Evolutionary conservation across 2,797 vertebrate species (phyloP).

Genomic region (Trichosurus vulpecula): DNA sequence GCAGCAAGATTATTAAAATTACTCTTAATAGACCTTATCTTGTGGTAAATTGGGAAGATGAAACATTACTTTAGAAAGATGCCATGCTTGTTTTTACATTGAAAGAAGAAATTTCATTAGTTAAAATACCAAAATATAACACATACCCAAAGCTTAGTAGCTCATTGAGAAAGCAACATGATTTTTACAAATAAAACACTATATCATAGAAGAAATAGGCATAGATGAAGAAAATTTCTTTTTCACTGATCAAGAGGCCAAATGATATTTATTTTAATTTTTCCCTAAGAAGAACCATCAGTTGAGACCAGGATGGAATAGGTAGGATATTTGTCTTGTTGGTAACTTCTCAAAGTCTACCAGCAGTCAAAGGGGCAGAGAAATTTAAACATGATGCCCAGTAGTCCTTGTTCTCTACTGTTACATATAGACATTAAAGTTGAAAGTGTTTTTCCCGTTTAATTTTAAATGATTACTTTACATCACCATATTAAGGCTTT

Average conservation of each 20-base stretch:
- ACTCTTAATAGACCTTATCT: slow-evolving; percentile 26
- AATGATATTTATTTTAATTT: background rate
- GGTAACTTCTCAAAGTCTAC: background rate
- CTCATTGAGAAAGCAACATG: slow-evolving; percentile 17
- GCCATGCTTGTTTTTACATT: background rate
- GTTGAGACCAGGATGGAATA: background rate
- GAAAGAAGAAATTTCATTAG: background rate
- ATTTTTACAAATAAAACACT: background rate
- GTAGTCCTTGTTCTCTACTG: background rate
- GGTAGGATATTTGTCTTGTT: background rate
- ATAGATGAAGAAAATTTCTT: background rate
- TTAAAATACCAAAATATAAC: slow-evolving; percentile 17
- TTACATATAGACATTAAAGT: background rate
- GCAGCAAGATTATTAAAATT: background rate
- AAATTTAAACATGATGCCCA: background rate
- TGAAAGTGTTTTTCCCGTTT: background rate
- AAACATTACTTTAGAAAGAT: slow-evolving; percentile 41
- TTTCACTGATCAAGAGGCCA: background rate
- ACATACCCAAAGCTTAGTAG: slow-evolving; percentile 5
- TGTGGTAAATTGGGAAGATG: background rate
- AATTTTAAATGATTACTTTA: background rate
- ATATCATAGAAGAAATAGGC: background rate
- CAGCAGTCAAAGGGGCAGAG: background rate
- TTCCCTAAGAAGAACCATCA: background rate
- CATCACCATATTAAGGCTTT: background rate